Base-by-base conservation (phyloP, 2,888 invertebrate species). In the Drosophila tripunctata region DNA sequence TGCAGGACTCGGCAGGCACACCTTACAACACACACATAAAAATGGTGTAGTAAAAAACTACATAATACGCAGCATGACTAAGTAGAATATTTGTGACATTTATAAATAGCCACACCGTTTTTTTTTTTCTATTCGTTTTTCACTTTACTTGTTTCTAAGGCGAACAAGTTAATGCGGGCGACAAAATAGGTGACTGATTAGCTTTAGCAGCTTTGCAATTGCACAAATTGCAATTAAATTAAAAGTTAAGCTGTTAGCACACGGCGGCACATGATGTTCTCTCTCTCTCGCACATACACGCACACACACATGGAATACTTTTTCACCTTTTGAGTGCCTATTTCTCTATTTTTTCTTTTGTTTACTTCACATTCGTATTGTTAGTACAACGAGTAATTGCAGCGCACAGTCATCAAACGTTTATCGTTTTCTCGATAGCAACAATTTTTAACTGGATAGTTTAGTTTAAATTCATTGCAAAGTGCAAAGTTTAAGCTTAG, bases 351-450 rank as follows among this genome's bases (percentile, higher is more conserved):
- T 50, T n/a, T 52, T 74, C 62, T 71, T 79, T 81, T 81, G 86
- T 85, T 85, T 81, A 85, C 85, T 79, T 82, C 62, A 73, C 21
- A 47, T n/a, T n/a, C n/a, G n/a, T n/a, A n/a, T n/a, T n/a, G n/a
- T n/a, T n/a, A n/a, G n/a, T 33, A 51, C 69, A 30, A 55, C 40
- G 50, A 33, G 67, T 41, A 50, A 31, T 56, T 52, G 27, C 15
- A 43, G 35, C 27, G 56, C 52, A 63, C 47, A 60, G 43, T 48
- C 19, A 22, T 27, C 19, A 15, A 10, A 48, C 24, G 45, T 27
- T 15, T 31, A 15, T 43, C 33, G 15, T n/a, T n/a, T n/a, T n/a
- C 21, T 30, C 33, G 43, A 6, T 43, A 40, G 10, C 51, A 36
- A 30, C 27, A 22, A 31, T 22, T 41, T 69, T 60, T 56, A 47